Conservation (phyloP, 2,113 vertebrate genomes). For the Rhinolophus ferrumequinum region DNA sequence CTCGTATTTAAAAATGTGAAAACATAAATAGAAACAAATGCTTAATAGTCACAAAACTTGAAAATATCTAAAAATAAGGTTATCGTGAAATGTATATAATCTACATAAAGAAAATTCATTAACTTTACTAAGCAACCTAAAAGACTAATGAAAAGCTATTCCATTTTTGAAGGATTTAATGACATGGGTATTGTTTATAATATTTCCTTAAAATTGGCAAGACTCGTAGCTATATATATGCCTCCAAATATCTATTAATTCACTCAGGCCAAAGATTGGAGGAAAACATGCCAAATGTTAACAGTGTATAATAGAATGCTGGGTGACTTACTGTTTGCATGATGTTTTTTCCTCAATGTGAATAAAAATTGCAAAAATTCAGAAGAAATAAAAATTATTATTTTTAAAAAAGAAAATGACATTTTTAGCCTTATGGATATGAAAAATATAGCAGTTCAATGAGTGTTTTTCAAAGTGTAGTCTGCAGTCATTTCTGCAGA, state of each 20-base stretch:
- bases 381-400: neutral
- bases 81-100: neutral
- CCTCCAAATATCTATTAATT: conserved; percentile 14
- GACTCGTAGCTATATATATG: neutral
- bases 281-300: neutral
- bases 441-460: neutral
- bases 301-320: neutral
- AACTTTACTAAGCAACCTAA: neutral
- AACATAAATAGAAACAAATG: neutral
- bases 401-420: neutral
- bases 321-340: neutral
- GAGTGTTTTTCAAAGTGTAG: neutral
- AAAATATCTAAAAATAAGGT: neutral
- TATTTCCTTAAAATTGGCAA: conserved; percentile 9
- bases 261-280: neutral
- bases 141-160: neutral
- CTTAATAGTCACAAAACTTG: neutral
- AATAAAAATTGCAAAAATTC: conserved; percentile 34
- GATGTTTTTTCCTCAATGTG: neutral
- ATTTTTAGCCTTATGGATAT: neutral
- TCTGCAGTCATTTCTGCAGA: neutral
- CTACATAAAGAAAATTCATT: neutral
- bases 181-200: neutral
- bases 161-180: conserved; percentile 1
- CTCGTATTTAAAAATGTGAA: neutral